These are phyloP conservation scores for Limnephilus auricula DNA, from an alignment of 2,888 invertebrate species.

Conservation along the genomic window DNA sequence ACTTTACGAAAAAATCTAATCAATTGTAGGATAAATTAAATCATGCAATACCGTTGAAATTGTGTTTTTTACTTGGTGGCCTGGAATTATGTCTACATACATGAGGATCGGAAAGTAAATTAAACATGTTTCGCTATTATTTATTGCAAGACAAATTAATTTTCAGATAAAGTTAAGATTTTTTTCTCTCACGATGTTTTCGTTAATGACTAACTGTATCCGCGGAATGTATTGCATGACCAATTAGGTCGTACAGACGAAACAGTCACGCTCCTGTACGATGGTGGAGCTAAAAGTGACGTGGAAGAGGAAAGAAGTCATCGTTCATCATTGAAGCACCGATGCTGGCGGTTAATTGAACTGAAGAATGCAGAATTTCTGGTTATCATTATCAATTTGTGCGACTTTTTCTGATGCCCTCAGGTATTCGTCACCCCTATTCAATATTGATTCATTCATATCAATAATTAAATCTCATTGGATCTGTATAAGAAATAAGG, in stretches of 20 bases:
- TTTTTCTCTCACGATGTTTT: conserved; percentile 55
- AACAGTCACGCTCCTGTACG: conserved; percentile 1
- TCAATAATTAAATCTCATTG: neutral
- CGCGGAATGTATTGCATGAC: conserved; percentile 44
- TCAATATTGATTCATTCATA: neutral
- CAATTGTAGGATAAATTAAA: neutral
- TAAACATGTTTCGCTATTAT: conserved; percentile 48
- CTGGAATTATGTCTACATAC: neutral
- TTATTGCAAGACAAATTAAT: conserved; percentile 52
- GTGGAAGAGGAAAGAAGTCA: neutral
- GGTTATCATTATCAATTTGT: neutral
- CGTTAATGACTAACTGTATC: conserved; percentile 55
- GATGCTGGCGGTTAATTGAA: neutral
- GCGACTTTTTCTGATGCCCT: neutral
- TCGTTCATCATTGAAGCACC: neutral
- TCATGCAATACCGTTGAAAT: neutral
- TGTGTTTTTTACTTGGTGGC: neutral
- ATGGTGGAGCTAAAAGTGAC: neutral
- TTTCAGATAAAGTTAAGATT: conserved; percentile 24
- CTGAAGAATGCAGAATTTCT: neutral
- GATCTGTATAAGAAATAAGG: neutral
- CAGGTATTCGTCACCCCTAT: neutral
- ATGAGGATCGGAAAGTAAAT: conserved; percentile 30
- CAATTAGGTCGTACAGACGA: conserved; percentile 44
- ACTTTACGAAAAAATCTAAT: neutral